Percentiles rank a stretch among this genome's conserved stretches.
These are phyloP conservation scores for Gobio gobio DNA, from an alignment of 2,113 vertebrate genomes.

Conservation along the genomic window DNA sequence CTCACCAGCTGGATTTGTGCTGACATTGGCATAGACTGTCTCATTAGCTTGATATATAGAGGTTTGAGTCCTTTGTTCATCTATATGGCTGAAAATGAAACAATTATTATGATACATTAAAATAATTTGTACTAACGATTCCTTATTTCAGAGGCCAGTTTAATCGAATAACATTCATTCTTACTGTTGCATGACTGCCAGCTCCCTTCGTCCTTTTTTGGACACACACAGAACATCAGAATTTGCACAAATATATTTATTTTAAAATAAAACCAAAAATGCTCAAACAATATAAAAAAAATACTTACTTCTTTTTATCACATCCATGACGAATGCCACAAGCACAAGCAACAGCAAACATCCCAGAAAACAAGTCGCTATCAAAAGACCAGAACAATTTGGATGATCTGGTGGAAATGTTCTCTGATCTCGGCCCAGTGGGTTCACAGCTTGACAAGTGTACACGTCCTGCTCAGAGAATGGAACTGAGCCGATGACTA, in stretches of 20 bases:
- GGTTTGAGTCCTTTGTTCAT: neutral
- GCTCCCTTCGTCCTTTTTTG: neutral
- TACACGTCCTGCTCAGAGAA: slow-evolving; percentile 1
- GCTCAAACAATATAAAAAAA: neutral
- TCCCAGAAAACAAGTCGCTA: neutral
- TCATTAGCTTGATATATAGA: neutral
- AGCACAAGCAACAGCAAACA: slow-evolving; percentile 1
- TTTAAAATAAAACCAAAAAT: neutral
- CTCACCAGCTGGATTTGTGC: neutral
- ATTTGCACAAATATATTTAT: neutral
- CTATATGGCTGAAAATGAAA: neutral
- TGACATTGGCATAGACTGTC: slow-evolving; percentile 15
- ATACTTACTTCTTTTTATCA: neutral
- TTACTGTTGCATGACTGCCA: neutral
- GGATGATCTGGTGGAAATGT: neutral
- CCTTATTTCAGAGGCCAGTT: neutral
- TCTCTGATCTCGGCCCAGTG: slow-evolving; percentile 9
- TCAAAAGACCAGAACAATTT: neutral
- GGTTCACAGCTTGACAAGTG: slow-evolving; percentile 40
- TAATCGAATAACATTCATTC: neutral
- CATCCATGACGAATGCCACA: neutral
- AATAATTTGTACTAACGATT: neutral
- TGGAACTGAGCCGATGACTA: neutral
- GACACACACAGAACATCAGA: neutral
- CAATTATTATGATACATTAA: neutral